Evolutionary conservation across 2,113 vertebrate species (phyloP).

Genomic region (Vulpes ferrilata): DNA sequence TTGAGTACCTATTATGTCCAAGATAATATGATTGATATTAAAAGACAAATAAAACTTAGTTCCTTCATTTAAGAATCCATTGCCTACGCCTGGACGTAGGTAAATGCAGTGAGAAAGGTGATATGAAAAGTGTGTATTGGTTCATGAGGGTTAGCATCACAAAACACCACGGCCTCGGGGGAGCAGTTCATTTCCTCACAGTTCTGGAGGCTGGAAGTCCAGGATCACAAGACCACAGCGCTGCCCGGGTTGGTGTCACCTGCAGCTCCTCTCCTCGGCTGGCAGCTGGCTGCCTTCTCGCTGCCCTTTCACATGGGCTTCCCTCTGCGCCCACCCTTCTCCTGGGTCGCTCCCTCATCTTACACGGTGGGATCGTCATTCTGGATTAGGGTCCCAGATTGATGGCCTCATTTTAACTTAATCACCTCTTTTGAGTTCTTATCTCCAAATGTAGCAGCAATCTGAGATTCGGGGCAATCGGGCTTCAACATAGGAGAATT

Average conservation of each 20-base stretch:
- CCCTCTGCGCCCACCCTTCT: fast-evolving
- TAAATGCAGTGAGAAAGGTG: not conserved
- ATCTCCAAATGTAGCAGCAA: not conserved
- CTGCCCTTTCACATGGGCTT: not conserved
- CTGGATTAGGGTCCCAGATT: not conserved
- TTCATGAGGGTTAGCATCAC: not conserved
- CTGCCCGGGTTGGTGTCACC: not conserved
- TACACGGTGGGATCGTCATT: not conserved
- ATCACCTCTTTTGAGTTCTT: not conserved
- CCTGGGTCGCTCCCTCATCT: not conserved
- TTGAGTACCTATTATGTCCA: not conserved
- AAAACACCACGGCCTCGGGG: not conserved
- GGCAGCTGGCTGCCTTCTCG: not conserved
- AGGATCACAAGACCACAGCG: not conserved
- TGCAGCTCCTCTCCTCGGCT: not conserved
- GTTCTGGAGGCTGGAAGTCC: not conserved
- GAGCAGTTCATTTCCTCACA: not conserved
- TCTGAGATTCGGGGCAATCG: not conserved
- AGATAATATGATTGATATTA: not conserved
- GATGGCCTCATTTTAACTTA: not conserved
- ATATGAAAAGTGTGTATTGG: not conserved
- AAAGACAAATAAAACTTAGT: not conserved
- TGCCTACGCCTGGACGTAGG: not conserved
- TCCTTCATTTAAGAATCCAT: not conserved
- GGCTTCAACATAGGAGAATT: not conserved